phyloP scores from a whole-genome alignment of 2,113 vertebrate genomes.

The Gasterosteus nipponicus region DNA sequence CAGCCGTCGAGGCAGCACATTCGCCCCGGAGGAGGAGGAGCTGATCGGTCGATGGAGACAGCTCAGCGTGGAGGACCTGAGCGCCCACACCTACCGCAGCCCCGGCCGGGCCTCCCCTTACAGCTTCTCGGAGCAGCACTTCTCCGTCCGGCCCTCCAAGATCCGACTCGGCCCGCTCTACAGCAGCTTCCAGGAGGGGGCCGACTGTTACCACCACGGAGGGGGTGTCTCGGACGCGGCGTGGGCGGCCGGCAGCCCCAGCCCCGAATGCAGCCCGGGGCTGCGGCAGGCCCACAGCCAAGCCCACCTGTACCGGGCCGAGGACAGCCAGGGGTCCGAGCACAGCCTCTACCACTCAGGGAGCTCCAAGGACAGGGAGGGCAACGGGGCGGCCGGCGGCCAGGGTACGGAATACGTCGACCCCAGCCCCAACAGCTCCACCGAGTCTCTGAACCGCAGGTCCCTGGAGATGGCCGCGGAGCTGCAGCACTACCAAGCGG shows the following conservation, averaged over 20 bases:
- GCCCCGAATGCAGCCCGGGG: slow-evolving; percentile 86
- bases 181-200: slow-evolving; percentile 94
- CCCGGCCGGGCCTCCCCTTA: slow-evolving; percentile 87
- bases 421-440: slow-evolving; percentile 90
- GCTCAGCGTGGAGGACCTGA: slow-evolving; percentile 91
- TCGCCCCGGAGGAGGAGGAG: slow-evolving; percentile 87
- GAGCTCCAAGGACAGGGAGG: slow-evolving; percentile 86
- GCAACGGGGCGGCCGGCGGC: slow-evolving; percentile 64
- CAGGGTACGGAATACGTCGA: slow-evolving; percentile 86
- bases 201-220: slow-evolving; percentile 88
- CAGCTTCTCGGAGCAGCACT: slow-evolving; percentile 93
- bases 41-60: slow-evolving; percentile 91
- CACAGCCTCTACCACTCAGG: slow-evolving; percentile 89
- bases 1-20: slow-evolving; percentile 83
- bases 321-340: slow-evolving; percentile 87
- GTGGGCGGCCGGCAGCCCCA: slow-evolving; percentile 79
- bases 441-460: slow-evolving; percentile 89
- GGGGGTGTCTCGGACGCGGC: slow-evolving; percentile 60
- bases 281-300: slow-evolving; percentile 84
- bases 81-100: slow-evolving; percentile 87
- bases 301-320: slow-evolving; percentile 83
- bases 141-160: slow-evolving; percentile 83
- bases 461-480: slow-evolving; percentile 89
- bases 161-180: slow-evolving; percentile 90
- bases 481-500: slow-evolving; percentile 89